Percentiles rank a stretch among this genome's conserved stretches.
These are phyloP conservation scores for Dicentrarchus labrax DNA, from an alignment of 2,113 vertebrate species.

Conservation along the genomic window DNA sequence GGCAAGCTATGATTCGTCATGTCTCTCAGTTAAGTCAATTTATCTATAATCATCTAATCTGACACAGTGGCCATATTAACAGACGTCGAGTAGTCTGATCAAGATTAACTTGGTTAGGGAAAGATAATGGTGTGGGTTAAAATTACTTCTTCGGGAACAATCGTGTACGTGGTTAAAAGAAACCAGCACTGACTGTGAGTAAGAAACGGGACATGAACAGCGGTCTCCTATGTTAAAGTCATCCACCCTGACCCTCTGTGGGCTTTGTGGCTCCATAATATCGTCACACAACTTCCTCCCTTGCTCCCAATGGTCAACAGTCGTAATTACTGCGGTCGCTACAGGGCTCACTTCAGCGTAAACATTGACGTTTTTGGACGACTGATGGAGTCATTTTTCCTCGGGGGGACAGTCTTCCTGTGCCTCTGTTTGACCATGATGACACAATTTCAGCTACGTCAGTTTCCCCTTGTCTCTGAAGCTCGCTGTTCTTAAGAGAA, in stretches of 20 bases:
- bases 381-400: neutral
- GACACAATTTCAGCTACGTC: constrained; percentile 4
- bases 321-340: neutral
- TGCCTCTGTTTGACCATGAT: neutral
- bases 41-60: too few species aligned
- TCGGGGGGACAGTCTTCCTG: neutral
- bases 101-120: too few species aligned
- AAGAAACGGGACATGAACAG: neutral
- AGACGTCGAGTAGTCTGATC: too few species aligned
- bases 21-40: too few species aligned
- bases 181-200: neutral
- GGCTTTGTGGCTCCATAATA: neutral
- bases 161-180: neutral
- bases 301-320: neutral
- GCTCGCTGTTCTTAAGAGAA: neutral
- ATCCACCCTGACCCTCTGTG: neutral
- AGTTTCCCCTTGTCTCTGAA: constrained; percentile 12
- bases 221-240: neutral
- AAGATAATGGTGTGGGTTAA: too few species aligned
- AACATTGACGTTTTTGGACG: neutral
- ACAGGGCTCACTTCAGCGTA: neutral
- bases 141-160: too few species aligned
- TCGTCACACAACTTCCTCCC: neutral
- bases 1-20: too few species aligned
- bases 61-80: too few species aligned